Evolutionary conservation across 1,140 invertebrate species (phyloP), one percentile per base, ranked within the genome.

Genomic region (Papilio glaucus): DNA sequence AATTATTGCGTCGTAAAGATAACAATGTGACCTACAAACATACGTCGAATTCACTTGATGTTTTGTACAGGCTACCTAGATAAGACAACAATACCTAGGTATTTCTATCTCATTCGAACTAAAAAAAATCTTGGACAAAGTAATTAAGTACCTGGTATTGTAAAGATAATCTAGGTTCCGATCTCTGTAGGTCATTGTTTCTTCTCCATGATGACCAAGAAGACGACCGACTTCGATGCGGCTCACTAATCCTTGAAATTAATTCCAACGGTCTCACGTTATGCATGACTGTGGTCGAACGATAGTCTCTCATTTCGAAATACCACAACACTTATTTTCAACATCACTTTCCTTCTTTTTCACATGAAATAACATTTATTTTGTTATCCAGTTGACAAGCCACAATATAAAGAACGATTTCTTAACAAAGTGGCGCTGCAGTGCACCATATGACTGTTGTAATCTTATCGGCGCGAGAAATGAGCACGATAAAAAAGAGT

Each of bases 401-500:
- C 37, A 79, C 71, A 76, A 82, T 68, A 72, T 63, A 67, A 71
- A 49, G 71, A 62, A 79, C 63, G 42, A 72, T 75, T 78, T 61
- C 61, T 68, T 77, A 71, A 42, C 72, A 80, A 86, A 77, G 84
- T 82, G 85, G 85, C 85, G 83, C 76, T 77, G 71, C 53, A 45
- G 63, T 77, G 65, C 73, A 75, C 81, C 89, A 88, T 90, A 91
- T 91, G 88, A 91, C 86, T 83, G 76, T n/a, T 77, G 41, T 88
- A 86, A 91, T 91, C 89, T 90, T 91, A 91, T 91, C 89, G 74
- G 67, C 37, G 26, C 70, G 85, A 85, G 85, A 83, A 88, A 87
- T 84, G 78, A 78, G 80, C 76, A 72, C 81, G 89, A 91, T 91
- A 91, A 89, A 83, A n/a, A 84, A 81, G 83, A 81, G 77, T 82